Base-by-base conservation (phyloP, 2,113 vertebrate genomes). In the Triplophysa tibetana region DNA sequence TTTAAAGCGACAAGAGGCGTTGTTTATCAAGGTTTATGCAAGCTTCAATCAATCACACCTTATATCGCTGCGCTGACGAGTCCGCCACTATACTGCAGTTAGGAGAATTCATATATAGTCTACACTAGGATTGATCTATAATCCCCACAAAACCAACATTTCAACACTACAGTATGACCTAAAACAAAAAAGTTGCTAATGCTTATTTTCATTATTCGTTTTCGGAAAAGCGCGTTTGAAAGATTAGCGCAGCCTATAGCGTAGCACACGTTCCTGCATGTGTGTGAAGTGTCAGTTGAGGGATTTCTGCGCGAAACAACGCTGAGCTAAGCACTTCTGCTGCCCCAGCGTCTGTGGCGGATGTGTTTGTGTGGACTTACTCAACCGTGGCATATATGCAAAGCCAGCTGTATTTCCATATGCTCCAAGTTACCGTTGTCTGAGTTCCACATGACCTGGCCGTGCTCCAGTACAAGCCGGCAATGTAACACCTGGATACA, bases 371-470 rank as follows among this genome's bases (percentile, higher is more conserved):
- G 73, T 62, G 69, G 26, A 38, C 50, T 64, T 45, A 50, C 54
- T 82, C 77, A 80, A 64, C 81, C 64, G 48, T 81, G 58, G 60
- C 75, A 65, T 79, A 72, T 80, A 83, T 87, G 85, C 85, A 87
- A 81, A 78, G 68, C 83, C 81, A 85, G 81, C 81, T 75, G 81
- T 80, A 85, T 85, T 83, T 85, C 74, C 77, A 80, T 85, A 85
- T 83, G 85, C 75, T 83, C 77, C 52, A 54, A 62, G 81, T 82
- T 80, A 77, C 72, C 23, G 23, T 82, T 67, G 67, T 21, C 78
- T 38, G 29, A 23, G 63, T 70, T 74, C 26, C 81, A 60, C 48
- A 17, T 68, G 81, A 73, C 68, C 75, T 82, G 80, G 76, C 70
- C 1, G 5, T 16, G 62, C 70, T 78, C 83, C 80, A 79, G 70